Evolutionary conservation across 2,113 vertebrate genomes (phyloP).

Genomic region (Caloenas nicobarica): DNA sequence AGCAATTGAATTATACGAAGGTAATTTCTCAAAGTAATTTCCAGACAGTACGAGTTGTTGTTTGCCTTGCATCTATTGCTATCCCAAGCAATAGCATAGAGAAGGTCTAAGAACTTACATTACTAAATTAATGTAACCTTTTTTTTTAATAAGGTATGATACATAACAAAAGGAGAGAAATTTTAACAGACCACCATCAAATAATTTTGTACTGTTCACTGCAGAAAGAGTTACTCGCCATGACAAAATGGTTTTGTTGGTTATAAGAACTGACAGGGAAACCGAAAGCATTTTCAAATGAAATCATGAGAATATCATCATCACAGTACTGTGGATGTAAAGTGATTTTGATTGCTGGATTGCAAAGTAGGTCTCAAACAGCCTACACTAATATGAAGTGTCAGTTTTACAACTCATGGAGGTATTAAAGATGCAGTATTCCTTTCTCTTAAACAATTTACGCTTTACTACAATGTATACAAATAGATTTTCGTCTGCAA

Average conservation of each 20-base stretch:
- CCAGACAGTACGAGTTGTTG: background rate
- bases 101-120: background rate
- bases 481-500: conserved; percentile 7
- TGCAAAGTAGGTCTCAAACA: conserved; percentile 14
- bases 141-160: background rate
- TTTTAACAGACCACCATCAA: background rate
- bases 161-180: background rate
- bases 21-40: background rate
- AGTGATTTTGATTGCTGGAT: conserved; percentile 50
- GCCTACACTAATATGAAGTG: conserved; percentile 38
- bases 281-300: conserved; percentile 52
- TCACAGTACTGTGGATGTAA: conserved; percentile 7
- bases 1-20: background rate
- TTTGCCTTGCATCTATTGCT: background rate
- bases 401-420: conserved; percentile 29
- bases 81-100: background rate
- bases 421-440: background rate
- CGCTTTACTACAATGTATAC: background rate
- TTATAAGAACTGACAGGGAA: conserved; percentile 58
- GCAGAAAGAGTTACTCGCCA: conserved; percentile 15
- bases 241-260: conserved; percentile 53
- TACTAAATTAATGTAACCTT: background rate
- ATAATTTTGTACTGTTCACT: conserved; percentile 4
- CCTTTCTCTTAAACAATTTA: background rate
- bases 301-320: conserved; percentile 34